Conservation (phyloP, 2,797 vertebrate genomes). For the Acanthis flammea region DNA sequence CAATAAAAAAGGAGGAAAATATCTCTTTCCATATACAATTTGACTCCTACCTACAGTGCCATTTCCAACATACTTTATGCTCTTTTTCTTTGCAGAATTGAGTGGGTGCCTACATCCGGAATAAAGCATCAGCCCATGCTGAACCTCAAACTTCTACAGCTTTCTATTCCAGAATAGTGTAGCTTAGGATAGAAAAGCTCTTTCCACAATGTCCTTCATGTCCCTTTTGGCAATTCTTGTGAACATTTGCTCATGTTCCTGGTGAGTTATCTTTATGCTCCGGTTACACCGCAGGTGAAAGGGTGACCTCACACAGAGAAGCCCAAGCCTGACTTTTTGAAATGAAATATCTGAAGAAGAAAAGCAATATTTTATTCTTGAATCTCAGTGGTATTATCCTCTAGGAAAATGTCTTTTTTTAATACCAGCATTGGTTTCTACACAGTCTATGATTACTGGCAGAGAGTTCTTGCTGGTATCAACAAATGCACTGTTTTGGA, state of each 20-base stretch:
- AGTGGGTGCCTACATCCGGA: rapidly evolving
- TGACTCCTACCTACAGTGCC: not conserved
- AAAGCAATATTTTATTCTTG: not conserved
- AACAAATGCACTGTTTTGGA: not conserved
- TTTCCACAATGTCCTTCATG: not conserved
- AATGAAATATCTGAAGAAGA: not conserved
- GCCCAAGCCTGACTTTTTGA: not conserved
- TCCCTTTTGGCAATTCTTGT: not conserved
- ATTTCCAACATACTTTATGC: not conserved
- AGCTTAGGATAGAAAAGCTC: not conserved
- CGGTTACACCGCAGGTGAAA: not conserved
- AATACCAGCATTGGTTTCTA: not conserved
- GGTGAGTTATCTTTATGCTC: not conserved
- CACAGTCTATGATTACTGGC: not conserved
- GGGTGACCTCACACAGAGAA: not conserved
- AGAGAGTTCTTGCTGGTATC: not conserved
- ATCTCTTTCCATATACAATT: not conserved
- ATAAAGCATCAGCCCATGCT: not conserved
- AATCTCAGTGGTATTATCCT: not conserved
- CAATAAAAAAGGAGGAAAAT: not conserved
- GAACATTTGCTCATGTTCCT: not conserved
- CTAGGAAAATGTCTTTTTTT: not conserved
- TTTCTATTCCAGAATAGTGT: not conserved
- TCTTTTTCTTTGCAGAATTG: not conserved
- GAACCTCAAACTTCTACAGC: not conserved